Evolutionary conservation across 1,140 invertebrate species (phyloP).

Genomic region (Drosophila guanche): DNA sequence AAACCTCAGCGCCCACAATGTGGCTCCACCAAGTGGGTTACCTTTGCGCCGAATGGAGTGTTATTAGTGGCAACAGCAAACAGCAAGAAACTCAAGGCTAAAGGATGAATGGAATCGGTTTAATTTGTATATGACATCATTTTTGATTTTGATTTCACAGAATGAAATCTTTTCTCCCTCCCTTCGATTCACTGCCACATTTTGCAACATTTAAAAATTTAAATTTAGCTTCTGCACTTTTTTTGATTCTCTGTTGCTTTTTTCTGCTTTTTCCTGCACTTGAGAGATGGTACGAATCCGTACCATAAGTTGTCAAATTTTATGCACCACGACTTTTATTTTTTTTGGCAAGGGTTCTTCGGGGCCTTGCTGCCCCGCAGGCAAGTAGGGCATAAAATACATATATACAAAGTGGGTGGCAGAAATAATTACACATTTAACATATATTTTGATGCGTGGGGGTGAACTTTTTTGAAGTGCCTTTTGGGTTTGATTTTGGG

Average conservation of each 20-base stretch:
- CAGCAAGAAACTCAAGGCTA: constrained; percentile 43
- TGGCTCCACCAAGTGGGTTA: constrained; percentile 41
- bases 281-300: constrained; percentile 27
- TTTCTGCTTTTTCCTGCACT: neutral
- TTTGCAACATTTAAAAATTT: constrained; percentile 68
- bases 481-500: no score
- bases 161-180: constrained; percentile 10
- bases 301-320: constrained; percentile 82
- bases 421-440: constrained; percentile 5
- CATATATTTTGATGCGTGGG: neutral
- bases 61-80: constrained; percentile 37
- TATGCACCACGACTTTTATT: constrained; percentile 72
- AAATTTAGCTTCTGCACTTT: constrained; percentile 68
- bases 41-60: constrained; percentile 34
- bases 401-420: constrained; percentile 11
- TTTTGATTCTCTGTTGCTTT: constrained; percentile 16
- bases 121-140: constrained; percentile 31
- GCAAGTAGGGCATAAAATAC: constrained; percentile 51
- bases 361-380: constrained; percentile 4
- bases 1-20: constrained; percentile 51
- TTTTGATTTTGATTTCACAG: constrained; percentile 11
- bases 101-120: constrained; percentile 33
- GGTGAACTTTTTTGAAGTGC: no score
- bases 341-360: constrained; percentile 62
- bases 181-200: constrained; percentile 35